These are phyloP conservation scores for Coregonus ussuriensis DNA, from an alignment of 2,797 vertebrate species.

Conservation along the genomic window DNA sequence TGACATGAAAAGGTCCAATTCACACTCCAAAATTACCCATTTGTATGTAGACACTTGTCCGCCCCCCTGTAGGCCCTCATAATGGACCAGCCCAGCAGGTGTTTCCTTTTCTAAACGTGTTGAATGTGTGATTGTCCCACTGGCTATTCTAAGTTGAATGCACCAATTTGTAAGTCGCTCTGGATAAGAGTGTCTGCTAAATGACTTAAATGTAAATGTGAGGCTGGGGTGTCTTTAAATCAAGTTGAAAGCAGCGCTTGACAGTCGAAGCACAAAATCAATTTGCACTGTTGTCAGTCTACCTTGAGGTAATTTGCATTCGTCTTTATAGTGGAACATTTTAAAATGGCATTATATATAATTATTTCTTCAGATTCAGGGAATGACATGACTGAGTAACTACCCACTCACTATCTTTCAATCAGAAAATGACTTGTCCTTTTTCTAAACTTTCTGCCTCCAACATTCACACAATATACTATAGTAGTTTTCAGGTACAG, in stretches of 20 bases:
- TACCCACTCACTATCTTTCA: conserved; percentile 1
- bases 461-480: conserved; percentile 6
- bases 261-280: background rate
- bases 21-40: conserved; percentile 33
- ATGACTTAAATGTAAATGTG: too few species aligned
- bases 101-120: background rate
- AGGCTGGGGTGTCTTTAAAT: conserved; percentile 3
- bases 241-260: background rate
- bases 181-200: too few species aligned
- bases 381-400: background rate
- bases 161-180: too few species aligned
- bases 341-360: too few species aligned
- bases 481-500: background rate
- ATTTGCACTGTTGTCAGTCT: background rate
- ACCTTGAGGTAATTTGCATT: background rate
- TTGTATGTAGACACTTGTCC: conserved; percentile 1
- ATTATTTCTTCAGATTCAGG: too few species aligned
- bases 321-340: too few species aligned
- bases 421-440: conserved; percentile 9
- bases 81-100: conserved; percentile 9
- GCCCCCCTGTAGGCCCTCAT: background rate
- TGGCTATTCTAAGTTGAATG: too few species aligned
- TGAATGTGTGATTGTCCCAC: too few species aligned
- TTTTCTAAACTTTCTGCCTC: background rate
- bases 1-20: conserved; percentile 31